These are phyloP conservation scores for Numida meleagris DNA, from an alignment of 2,113 vertebrate genomes.

Conservation along the genomic window DNA sequence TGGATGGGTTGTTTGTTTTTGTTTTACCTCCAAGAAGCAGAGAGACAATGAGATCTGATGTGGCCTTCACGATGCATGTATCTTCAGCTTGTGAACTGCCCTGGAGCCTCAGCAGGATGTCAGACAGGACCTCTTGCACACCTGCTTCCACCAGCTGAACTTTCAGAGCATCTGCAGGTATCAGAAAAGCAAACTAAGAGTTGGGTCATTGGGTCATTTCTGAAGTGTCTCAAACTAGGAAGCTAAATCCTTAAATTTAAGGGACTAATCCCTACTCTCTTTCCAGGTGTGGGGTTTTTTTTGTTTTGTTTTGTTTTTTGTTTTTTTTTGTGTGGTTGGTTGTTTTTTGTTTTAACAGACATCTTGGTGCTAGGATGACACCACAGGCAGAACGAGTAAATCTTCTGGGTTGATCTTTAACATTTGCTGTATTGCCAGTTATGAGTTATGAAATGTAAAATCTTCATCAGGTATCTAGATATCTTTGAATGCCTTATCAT, in stretches of 20 bases:
- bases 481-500: not conserved
- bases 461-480: not conserved
- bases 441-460: not conserved
- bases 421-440: not conserved
- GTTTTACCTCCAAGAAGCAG: constrained; percentile 87
- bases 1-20: not conserved
- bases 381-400: not conserved
- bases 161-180: constrained; percentile 82
- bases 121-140: constrained; percentile 82
- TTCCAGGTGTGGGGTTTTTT: not conserved
- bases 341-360: not conserved
- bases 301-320: no score
- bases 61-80: constrained; percentile 87
- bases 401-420: not conserved
- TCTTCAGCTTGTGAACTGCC: constrained; percentile 83
- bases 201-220: not conserved
- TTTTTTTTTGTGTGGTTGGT: not conserved
- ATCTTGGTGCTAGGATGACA: not conserved
- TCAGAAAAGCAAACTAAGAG: not conserved
- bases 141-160: constrained; percentile 86
- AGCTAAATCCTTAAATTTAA: not conserved
- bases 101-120: constrained; percentile 83
- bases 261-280: not conserved
- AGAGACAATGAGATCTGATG: constrained; percentile 88
- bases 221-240: not conserved